A percentile compares a stretch with the other conserved stretches of the same genome.
phyloP scores from a whole-genome alignment of 2,113 vertebrate genomes.

The Prochilodus magdalenae region DNA sequence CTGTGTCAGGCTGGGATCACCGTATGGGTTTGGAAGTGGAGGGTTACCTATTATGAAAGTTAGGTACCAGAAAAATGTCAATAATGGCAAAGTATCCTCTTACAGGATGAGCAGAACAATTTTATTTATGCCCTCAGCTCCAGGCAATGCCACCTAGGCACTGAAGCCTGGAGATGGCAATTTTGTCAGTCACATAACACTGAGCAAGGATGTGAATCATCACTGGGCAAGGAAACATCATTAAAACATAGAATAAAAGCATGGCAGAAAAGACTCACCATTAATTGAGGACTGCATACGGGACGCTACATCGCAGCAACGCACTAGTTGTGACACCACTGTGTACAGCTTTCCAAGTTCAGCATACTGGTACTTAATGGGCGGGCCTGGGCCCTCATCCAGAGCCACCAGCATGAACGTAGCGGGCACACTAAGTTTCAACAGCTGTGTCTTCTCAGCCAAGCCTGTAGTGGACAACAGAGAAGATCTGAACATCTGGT shows the following conservation, averaged over 20 bases:
- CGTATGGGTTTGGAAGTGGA: constrained; percentile 94
- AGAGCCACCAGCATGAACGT: constrained; percentile 98
- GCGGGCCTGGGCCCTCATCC: constrained; percentile 97
- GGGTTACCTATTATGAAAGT: constrained; percentile 85
- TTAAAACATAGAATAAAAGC: neutral
- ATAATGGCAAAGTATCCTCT: neutral
- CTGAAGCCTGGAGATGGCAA: constrained; percentile 65
- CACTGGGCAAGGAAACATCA: constrained; percentile 59
- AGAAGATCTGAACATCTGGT: neutral
- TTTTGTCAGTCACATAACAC: constrained; percentile 72
- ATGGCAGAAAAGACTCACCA: constrained; percentile 79
- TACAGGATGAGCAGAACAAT: neutral
- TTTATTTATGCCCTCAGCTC: constrained; percentile 70
- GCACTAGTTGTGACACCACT: constrained; percentile 95
- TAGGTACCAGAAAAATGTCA: neutral
- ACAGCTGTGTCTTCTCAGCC: constrained; percentile 96
- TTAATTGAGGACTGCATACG: constrained; percentile 99
- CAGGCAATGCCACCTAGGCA: constrained; percentile 62
- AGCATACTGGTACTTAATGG: constrained; percentile 98
- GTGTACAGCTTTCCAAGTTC: constrained; percentile 98
- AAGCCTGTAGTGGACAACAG: constrained; percentile 77
- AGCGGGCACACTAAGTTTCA: constrained; percentile 96
- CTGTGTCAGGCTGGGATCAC: constrained; percentile 93
- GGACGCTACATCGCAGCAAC: constrained; percentile 96
- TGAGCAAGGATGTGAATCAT: constrained; percentile 78